phyloP scores from a whole-genome alignment of 2,797 vertebrate species.

The Hydrolagus colliei region DNA sequence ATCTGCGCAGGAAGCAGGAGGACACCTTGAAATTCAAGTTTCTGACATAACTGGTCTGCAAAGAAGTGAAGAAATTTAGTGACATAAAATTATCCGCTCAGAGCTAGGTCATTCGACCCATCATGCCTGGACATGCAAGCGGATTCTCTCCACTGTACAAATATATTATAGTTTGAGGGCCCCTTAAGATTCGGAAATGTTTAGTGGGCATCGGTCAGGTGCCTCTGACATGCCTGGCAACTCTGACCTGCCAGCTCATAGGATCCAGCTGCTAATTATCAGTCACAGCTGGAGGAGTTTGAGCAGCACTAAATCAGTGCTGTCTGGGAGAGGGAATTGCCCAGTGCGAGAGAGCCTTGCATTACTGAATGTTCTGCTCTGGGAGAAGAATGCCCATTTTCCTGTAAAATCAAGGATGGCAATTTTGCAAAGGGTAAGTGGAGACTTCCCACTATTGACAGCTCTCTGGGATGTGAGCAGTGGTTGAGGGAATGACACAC shows the following conservation, averaged over 20 bases:
- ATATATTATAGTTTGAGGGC: neutral
- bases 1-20: neutral
- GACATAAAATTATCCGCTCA: neutral
- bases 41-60: too few species aligned
- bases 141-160: neutral
- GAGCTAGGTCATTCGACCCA: neutral
- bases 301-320: neutral
- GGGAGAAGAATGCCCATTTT: neutral
- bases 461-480: neutral
- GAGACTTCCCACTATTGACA: neutral
- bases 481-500: neutral
- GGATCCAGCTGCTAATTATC: slow-evolving; percentile 11
- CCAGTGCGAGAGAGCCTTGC: neutral
- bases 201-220: neutral
- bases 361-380: neutral
- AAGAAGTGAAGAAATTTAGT: neutral
- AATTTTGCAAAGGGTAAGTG: neutral
- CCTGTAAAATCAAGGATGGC: neutral
- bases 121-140: neutral
- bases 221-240: neutral
- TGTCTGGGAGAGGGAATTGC: neutral
- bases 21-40: too few species aligned
- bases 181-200: neutral
- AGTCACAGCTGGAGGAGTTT: neutral
- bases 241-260: neutral